Base-by-base conservation (phyloP, 2,888 invertebrate genomes). In the Platycnemis pennipes region DNA sequence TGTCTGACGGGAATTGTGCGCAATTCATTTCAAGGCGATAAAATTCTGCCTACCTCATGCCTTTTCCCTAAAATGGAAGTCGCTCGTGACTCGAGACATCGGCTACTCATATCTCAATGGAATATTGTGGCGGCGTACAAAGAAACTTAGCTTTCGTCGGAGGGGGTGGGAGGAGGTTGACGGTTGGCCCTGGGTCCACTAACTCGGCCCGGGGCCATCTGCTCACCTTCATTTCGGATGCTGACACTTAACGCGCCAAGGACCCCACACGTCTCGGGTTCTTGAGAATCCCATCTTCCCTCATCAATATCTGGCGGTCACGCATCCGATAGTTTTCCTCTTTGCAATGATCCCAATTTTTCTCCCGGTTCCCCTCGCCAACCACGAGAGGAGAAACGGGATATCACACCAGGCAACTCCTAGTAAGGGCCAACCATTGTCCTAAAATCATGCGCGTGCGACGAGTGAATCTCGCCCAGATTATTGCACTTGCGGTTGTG, bases 61-160 rank as follows among this genome's bases (percentile, higher is more conserved):
- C 13, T 37, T 77, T 77, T 77, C 37, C 77, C 77, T 37, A 77
- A 77, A 77, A 77, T 77, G 77, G 77, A 77, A 77, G 31, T 37
- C 37, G 77, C 5, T 31, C 77, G 31, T 77, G 77, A 77, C 77
- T 77, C 77, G 11, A 77, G 31, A 77, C 37, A 22, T 37, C 2
- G 11, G 37, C 31, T 22, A 4, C 77, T n/a, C 63, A 16, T 77
- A 26, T 77, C 22, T 77, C 77, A 77, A 77, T 77, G 77, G 77
- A 16, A 77, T 31, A 37, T 26, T 37, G 77, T 3, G 31, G 31
- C 37, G 77, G 2, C 69, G 31, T 26, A 77, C 77, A 37, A 77
- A 37, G 77, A 37, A 77, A 37, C 8, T 13, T 77, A 3, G 11
- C 37, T 37, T 77, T 77, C 13, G 8, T 77, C 13, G 37, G 77